A percentile compares a stretch with the other conserved stretches of the same genome.
phyloP scores from a whole-genome alignment of 2,888 invertebrate species.

The Volucella inanis region DNA sequence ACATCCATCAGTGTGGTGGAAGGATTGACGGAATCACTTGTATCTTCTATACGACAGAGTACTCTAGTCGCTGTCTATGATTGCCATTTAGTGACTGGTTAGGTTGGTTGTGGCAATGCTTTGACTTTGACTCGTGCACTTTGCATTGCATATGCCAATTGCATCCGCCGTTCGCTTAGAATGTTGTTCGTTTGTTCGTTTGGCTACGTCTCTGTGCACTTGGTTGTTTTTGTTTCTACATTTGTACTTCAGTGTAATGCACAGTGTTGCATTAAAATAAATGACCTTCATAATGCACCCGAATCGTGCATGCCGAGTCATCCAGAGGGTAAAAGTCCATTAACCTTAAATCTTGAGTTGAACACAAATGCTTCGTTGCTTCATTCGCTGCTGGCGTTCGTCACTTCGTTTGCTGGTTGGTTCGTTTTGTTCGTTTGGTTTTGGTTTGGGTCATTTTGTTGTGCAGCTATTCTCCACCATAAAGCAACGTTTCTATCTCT shows the following conservation, averaged over 20 bases:
- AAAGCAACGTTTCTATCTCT: neutral
- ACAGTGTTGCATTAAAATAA: slow-evolving; percentile 74
- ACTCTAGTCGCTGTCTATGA: slow-evolving; percentile 15
- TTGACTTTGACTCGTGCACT: slow-evolving; percentile 25
- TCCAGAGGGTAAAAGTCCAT: slow-evolving; percentile 75
- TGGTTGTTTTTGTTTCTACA: neutral
- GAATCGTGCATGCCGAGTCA: slow-evolving; percentile 74
- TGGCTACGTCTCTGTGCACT: slow-evolving; percentile 1
- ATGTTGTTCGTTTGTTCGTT: slow-evolving; percentile 26
- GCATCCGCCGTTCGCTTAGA: slow-evolving; percentile 60
- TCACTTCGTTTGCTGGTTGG: slow-evolving; percentile 45
- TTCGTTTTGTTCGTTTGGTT: neutral
- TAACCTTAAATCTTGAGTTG: slow-evolving; percentile 74
- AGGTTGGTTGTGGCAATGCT: slow-evolving; percentile 37
- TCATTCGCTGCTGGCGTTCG: slow-evolving; percentile 56
- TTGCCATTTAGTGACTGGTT: slow-evolving; percentile 3
- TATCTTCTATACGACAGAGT: neutral
- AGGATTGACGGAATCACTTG: too few species aligned
- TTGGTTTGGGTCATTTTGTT: neutral
- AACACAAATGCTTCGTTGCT: slow-evolving; percentile 69
- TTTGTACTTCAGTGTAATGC: slow-evolving; percentile 16
- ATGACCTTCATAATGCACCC: slow-evolving; percentile 75
- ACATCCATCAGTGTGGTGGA: slow-evolving; percentile 28
- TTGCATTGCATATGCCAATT: slow-evolving; percentile 68
- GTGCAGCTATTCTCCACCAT: slow-evolving; percentile 1